These are phyloP conservation scores for Bombus haemorrhoidalis DNA, from an alignment of 1,140 invertebrate genomes.

Conservation along the genomic window DNA sequence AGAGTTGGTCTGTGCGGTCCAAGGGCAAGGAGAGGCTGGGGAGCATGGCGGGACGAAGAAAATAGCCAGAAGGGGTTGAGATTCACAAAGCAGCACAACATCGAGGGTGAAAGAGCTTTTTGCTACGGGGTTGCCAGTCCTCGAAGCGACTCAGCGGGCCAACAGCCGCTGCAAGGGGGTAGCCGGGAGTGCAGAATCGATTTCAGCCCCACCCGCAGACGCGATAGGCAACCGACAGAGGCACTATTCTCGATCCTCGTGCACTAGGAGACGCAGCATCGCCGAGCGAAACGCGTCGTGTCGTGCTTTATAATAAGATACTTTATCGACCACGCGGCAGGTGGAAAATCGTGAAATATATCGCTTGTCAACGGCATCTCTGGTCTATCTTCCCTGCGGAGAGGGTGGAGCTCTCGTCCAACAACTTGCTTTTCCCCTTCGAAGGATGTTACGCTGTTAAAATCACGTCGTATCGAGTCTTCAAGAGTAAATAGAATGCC, in stretches of 20 bases:
- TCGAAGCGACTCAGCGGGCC: conserved; percentile 61
- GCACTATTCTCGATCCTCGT: conserved; percentile 60
- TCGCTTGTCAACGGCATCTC: conserved; percentile 11
- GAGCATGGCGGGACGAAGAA: background rate
- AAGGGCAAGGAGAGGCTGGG: conserved; percentile 55
- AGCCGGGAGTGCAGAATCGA: conserved; percentile 65
- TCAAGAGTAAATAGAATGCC: background rate
- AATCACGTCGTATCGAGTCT: background rate
- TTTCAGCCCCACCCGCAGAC: conserved; percentile 62
- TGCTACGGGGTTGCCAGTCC: conserved; percentile 55
- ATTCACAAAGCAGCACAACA: conserved; percentile 30
- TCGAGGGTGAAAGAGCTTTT: conserved; percentile 54
- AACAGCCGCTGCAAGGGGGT: conserved; percentile 9
- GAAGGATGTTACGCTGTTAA: background rate
- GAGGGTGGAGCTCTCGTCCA: too few species aligned
- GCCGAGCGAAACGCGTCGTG: conserved; percentile 8
- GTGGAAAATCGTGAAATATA: conserved; percentile 28
- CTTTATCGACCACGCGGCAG: conserved; percentile 31
- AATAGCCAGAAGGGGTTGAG: too few species aligned
- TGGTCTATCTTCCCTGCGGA: background rate
- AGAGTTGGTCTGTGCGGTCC: conserved; percentile 4
- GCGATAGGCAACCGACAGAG: conserved; percentile 50
- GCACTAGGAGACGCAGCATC: conserved; percentile 35
- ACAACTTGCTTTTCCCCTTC: background rate
- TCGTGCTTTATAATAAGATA: conserved; percentile 35